Base-by-base conservation (phyloP, 2,797 vertebrate species). In the Tragelaphus oryx region DNA sequence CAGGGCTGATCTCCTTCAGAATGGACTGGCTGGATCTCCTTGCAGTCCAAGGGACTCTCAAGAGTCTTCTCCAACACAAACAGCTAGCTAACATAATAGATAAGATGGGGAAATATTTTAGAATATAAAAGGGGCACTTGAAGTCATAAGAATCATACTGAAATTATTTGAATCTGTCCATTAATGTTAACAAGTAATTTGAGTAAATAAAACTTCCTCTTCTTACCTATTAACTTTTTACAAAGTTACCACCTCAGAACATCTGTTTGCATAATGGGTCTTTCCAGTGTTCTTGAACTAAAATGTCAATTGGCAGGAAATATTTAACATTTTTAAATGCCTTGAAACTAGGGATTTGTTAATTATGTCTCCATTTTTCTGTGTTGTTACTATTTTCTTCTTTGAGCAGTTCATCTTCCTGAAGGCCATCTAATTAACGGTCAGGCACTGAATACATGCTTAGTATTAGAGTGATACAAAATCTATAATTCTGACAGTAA, bases 301-400 rank as follows among this genome's bases (percentile, higher is more conserved):
- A 97, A 97, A 97, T 97, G 96, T 95, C 97, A 97, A 96, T 93
- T 93, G 95, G 78, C 50, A 93, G 54, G 52, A 76, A 94, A 97
- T 44, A 96, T 93, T 95, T 93, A 95, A 85, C 74, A 83, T 62
- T 95, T 83, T 55, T 16, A 94, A 91, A 95, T 94, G 80, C 59
- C 30, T 65, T 50, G n/a, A 86, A 95, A 95, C 44, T 86, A 87
- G 65, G 55, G 48, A 89, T 94, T 81, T 91, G 52, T 75, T 95
- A 5, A 85, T 71, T 95, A 84, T 84, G 76, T 94, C 20, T 79
- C 59, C 5, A 52, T 33, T 95, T 95, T 94, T 86, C 71, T 96
- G 11, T 54, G 37, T 33, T 59, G 11, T 33, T 68, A 46, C 48
- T 74, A n/a, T 89, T 89, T 86, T 65, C 12, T 89, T 60, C 59